These are phyloP conservation scores for Potamilus streckersoni DNA, from an alignment of 1,140 invertebrate genomes.

Conservation along the genomic window DNA sequence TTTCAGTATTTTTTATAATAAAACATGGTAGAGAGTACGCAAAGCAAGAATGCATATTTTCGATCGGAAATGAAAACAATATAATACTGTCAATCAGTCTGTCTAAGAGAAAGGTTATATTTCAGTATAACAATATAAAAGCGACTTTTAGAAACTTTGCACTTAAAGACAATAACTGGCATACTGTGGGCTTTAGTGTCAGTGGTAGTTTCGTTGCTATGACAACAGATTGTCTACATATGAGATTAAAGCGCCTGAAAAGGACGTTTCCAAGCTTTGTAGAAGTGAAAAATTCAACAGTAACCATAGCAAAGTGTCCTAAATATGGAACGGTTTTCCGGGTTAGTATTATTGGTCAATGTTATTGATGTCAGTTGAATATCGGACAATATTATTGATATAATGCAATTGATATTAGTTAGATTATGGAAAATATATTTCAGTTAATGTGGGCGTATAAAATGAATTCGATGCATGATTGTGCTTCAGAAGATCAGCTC, in stretches of 20 bases:
- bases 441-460: not conserved
- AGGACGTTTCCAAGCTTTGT: conserved; percentile 52
- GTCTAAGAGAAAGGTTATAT: conserved; percentile 44
- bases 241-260: conserved; percentile 32
- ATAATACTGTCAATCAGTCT: conserved; percentile 46
- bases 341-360: conserved; percentile 31
- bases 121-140: conserved; percentile 50
- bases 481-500: no score
- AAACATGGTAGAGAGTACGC: conserved; percentile 33
- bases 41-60: conserved; percentile 51
- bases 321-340: conserved; percentile 36
- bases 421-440: not conserved
- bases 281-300: conserved; percentile 40
- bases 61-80: conserved; percentile 29
- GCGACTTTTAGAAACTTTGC: conserved; percentile 46
- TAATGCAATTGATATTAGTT: not conserved
- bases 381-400: no score
- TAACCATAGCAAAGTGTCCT: conserved; percentile 50
- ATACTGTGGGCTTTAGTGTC: conserved; percentile 59
- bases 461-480: not conserved
- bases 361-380: not conserved
- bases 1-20: conserved; percentile 59
- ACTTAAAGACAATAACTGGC: conserved; percentile 52
- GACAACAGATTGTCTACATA: conserved; percentile 52
- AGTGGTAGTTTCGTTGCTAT: conserved; percentile 44